phyloP scores from a whole-genome alignment of 2,113 vertebrate genomes.

The Saccopteryx bilineata region DNA sequence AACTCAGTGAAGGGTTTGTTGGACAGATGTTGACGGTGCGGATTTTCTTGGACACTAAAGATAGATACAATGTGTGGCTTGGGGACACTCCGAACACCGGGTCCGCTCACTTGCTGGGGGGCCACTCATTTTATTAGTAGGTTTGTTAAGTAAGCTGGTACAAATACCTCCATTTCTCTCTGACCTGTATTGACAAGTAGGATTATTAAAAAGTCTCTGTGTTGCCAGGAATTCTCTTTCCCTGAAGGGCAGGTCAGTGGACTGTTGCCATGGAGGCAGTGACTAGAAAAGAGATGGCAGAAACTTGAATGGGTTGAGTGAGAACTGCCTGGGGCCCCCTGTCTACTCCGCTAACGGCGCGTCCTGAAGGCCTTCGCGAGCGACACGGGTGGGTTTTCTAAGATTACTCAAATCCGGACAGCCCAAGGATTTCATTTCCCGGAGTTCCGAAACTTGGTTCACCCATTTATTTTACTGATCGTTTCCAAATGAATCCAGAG shows the following conservation, averaged over 20 bases:
- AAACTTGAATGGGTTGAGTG: conserved; percentile 41
- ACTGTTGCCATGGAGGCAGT: conserved; percentile 73
- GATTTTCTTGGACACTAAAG: neutral
- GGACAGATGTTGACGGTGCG: neutral
- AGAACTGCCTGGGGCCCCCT: conserved; percentile 77
- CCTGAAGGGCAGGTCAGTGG: conserved; percentile 76
- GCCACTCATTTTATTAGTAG: conserved; percentile 68
- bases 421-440: neutral
- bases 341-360: conserved; percentile 74
- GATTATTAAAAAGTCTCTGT: conserved; percentile 78
- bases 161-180: conserved; percentile 33
- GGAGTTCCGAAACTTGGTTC: conserved; percentile 53
- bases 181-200: conserved; percentile 78
- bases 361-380: conserved; percentile 82
- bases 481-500: conserved; percentile 39
- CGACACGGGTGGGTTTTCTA: conserved; percentile 44
- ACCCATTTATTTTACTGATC: neutral
- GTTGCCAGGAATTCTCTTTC: conserved; percentile 32
- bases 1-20: conserved; percentile 20
- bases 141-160: conserved; percentile 74
- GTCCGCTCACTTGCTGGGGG: conserved; percentile 75
- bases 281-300: conserved; percentile 45
- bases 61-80: conserved; percentile 48
- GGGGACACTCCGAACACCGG: conserved; percentile 39
- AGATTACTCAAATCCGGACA: conserved; percentile 34